These are phyloP conservation scores for Halictus quadricinctus DNA, from an alignment of 2,888 invertebrate species.

Conservation along the genomic window DNA sequence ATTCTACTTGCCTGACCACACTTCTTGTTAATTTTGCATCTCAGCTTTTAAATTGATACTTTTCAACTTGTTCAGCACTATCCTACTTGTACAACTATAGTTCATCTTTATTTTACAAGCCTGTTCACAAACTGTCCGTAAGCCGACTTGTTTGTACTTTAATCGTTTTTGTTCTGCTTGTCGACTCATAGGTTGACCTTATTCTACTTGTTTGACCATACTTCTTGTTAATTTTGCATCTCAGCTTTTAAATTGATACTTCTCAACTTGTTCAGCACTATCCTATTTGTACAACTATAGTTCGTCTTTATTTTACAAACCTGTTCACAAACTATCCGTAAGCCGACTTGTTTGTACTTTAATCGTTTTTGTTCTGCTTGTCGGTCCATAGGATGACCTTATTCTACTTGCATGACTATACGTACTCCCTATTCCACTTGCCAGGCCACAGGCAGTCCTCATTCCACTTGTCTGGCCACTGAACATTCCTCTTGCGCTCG, in stretches of 20 bases:
- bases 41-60: background rate
- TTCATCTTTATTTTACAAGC: background rate
- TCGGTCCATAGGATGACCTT: background rate
- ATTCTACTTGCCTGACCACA: background rate
- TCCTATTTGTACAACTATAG: background rate
- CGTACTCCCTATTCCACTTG: background rate
- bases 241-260: background rate
- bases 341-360: background rate
- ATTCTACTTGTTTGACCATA: background rate
- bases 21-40: too few relatives aligned
- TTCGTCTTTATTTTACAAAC: background rate
- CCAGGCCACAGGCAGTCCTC: background rate
- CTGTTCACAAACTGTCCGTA: background rate
- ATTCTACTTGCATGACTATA: background rate
- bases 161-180: background rate
- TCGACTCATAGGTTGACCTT: background rate
- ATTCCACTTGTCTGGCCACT: background rate
- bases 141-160: background rate
- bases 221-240: too few relatives aligned
- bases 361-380: background rate
- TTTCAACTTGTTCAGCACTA: background rate
- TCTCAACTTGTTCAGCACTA: background rate
- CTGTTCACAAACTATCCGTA: background rate
- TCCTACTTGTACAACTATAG: background rate
- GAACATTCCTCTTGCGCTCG: conserved; percentile 1